phyloP scores from a whole-genome alignment of 2,113 vertebrate species.

The Lamprologus callipterus region DNA sequence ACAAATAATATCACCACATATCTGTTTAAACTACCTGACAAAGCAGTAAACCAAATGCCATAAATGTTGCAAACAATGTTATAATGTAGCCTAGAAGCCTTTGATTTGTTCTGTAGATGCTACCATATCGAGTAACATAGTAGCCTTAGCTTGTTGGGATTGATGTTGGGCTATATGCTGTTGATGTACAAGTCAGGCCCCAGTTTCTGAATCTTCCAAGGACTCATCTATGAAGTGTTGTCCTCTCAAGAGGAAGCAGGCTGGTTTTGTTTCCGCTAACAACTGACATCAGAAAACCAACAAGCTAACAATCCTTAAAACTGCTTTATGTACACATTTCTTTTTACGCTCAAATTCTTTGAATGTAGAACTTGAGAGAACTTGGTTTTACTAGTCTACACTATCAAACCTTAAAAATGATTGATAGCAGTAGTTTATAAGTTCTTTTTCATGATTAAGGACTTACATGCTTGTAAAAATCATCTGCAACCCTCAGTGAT shows the following conservation, averaged over 20 bases:
- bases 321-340: accelerated
- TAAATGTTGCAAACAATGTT: neutral
- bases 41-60: neutral
- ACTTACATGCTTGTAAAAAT: neutral
- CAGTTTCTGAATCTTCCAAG: neutral
- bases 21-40: neutral
- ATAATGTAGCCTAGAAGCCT: neutral
- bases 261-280: neutral
- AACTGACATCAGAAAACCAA: neutral
- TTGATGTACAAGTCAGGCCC: neutral
- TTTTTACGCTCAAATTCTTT: neutral
- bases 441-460: neutral
- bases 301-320: neutral
- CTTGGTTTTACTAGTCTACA: neutral
- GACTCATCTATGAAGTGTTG: neutral
- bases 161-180: neutral
- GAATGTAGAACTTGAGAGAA: neutral
- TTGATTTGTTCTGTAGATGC: neutral
- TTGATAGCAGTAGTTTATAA: neutral
- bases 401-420: neutral
- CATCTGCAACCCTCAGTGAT: neutral
- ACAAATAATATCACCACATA: neutral
- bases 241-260: neutral
- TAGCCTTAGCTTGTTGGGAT: neutral
- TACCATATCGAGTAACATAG: neutral